Conservation (phyloP, 2,888 invertebrate genomes). For the Hypercompe scribonia region DNA sequence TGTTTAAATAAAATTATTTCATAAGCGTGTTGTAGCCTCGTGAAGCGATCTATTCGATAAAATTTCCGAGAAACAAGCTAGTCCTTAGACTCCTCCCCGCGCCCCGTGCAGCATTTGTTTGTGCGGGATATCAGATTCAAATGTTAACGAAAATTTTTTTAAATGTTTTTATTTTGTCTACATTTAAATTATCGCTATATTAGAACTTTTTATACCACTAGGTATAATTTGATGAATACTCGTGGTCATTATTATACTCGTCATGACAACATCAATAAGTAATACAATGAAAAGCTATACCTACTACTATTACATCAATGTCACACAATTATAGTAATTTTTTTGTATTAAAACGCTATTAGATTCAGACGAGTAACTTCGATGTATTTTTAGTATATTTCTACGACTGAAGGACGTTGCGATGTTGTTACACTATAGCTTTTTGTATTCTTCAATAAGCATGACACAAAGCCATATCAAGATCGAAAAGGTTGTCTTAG, state of each 20-base stretch:
- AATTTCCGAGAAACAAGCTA: too few species aligned
- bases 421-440: not conserved
- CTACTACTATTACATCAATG: constrained; percentile 67
- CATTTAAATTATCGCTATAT: not conserved
- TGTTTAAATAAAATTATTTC: too few species aligned
- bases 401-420: not conserved
- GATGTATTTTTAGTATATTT: constrained; percentile 29
- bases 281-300: constrained; percentile 40
- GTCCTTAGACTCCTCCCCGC: too few species aligned
- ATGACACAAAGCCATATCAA: not conserved
- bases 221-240: not conserved
- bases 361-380: constrained; percentile 40
- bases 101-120: too few species aligned
- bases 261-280: constrained; percentile 48
- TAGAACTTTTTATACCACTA: not conserved
- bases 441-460: not conserved
- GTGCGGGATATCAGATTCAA: too few species aligned
- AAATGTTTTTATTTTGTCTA: not conserved
- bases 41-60: too few species aligned
- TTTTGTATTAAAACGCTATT: constrained; percentile 54
- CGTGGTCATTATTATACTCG: constrained; percentile 22
- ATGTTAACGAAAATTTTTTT: too few species aligned
- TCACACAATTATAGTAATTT: constrained; percentile 56
- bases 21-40: too few species aligned
- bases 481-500: not conserved